phyloP scores from a whole-genome alignment of 1,140 invertebrate genomes.

The Orchesella cincta region DNA sequence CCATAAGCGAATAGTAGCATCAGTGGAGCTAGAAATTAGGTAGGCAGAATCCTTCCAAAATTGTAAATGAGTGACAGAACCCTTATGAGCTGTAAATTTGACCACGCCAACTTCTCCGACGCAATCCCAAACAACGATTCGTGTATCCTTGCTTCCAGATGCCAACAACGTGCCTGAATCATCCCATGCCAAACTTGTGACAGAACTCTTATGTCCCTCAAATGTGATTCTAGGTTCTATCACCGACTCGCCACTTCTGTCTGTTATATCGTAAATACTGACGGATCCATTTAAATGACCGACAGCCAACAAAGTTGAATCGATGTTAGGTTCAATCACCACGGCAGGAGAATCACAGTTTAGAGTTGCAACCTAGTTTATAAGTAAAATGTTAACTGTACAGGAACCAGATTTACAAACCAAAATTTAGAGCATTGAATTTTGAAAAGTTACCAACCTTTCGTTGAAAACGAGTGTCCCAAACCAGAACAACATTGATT shows the following conservation, averaged over 20 bases:
- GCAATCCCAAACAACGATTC: conserved; percentile 93
- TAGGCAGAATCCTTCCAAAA: conserved; percentile 76
- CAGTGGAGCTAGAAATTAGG: conserved; percentile 86
- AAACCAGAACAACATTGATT: conserved; percentile 89
- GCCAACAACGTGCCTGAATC: conserved; percentile 74
- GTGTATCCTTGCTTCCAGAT: conserved; percentile 87
- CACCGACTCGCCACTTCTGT: conserved; percentile 54
- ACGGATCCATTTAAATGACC: conserved; percentile 90
- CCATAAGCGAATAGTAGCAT: conserved; percentile 97
- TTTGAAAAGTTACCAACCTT: conserved; percentile 65
- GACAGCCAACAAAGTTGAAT: conserved; percentile 76
- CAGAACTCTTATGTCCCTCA: conserved; percentile 78
- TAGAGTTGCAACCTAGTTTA: conserved; percentile 53
- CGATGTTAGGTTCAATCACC: conserved; percentile 61
- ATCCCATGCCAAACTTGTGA: conserved; percentile 83
- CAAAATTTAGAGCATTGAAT: background rate
- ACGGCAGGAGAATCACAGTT: conserved; percentile 50
- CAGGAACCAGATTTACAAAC: no score
- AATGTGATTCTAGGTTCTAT: conserved; percentile 76
- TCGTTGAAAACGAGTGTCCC: conserved; percentile 87
- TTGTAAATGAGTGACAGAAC: conserved; percentile 78
- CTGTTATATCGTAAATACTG: conserved; percentile 73
- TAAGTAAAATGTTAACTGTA: no score
- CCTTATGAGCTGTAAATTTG: conserved; percentile 89
- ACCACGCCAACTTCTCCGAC: conserved; percentile 86